Percentiles rank a stretch among this genome's conserved stretches.
Evolutionary conservation across 2,113 vertebrate species (phyloP).

Genomic region (Dasypus novemcinctus): DNA sequence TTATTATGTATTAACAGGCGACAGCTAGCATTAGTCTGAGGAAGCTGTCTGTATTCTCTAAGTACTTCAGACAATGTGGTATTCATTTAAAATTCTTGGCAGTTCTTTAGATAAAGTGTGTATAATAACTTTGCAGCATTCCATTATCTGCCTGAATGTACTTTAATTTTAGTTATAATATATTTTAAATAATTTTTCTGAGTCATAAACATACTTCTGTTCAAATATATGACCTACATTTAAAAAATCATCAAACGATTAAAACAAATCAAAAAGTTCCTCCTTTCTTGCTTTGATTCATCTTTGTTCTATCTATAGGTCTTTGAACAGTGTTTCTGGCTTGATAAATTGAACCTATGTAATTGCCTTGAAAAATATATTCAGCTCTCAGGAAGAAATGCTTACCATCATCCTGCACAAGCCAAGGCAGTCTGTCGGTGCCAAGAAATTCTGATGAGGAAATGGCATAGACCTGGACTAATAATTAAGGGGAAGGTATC

Average conservation of each 20-base stretch:
- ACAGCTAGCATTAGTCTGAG: constrained; percentile 65
- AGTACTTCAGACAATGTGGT: constrained; percentile 63
- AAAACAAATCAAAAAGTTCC: constrained; percentile 36
- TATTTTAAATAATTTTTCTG: constrained; percentile 56
- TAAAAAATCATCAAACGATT: constrained; percentile 34
- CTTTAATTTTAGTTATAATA: constrained; percentile 64
- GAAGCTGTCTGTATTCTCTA: constrained; percentile 60
- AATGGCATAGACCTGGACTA: neutral
- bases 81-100: constrained; percentile 73
- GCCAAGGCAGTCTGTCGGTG: neutral
- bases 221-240: constrained; percentile 45
- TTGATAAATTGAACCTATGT: constrained; percentile 18
- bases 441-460: constrained; percentile 35
- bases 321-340: neutral
- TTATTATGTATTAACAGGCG: constrained; percentile 56
- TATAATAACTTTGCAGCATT: constrained; percentile 61
- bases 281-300: neutral
- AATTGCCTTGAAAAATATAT: constrained; percentile 57
- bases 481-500: neutral
- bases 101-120: constrained; percentile 65
- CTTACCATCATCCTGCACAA: neutral
- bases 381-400: neutral
- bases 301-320: neutral
- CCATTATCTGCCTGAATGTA: constrained; percentile 58
- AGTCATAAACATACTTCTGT: constrained; percentile 44